Percentiles rank a stretch among this genome's conserved stretches.
These are phyloP conservation scores for Emydoidea blandingii DNA, from an alignment of 2,797 vertebrate species.

Conservation along the genomic window DNA sequence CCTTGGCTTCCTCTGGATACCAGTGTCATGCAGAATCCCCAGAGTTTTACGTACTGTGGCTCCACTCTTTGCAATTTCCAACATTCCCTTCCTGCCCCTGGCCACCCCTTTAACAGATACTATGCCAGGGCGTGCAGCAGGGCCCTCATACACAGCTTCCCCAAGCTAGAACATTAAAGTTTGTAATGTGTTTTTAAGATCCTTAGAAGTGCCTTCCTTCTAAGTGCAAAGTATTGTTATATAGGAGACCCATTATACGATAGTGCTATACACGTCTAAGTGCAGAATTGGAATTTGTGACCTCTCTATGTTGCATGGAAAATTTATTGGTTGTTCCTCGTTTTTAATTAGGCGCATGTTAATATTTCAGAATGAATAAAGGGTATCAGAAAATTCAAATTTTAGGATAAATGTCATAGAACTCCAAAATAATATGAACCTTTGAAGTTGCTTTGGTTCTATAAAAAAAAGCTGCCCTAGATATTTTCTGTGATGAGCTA, in stretches of 20 bases:
- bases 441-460: constrained; percentile 11
- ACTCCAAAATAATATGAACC: neutral
- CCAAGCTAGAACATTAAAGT: neutral
- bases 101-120: neutral
- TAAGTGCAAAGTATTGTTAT: neutral
- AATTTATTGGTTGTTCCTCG: neutral
- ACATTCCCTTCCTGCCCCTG: neutral
- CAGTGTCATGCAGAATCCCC: neutral
- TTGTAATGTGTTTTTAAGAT: neutral
- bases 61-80: neutral
- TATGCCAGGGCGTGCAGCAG: neutral
- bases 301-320: neutral
- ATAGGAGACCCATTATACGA: neutral
- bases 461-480: neutral
- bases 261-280: neutral
- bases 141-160: neutral
- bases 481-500: neutral
- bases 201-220: neutral
- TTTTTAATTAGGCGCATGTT: neutral
- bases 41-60: neutral
- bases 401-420: neutral
- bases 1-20: neutral
- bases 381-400: neutral
- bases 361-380: neutral
- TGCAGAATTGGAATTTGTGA: neutral